These are phyloP conservation scores for Nomada ferruginata DNA, from an alignment of 2,888 invertebrate species.

Conservation along the genomic window DNA sequence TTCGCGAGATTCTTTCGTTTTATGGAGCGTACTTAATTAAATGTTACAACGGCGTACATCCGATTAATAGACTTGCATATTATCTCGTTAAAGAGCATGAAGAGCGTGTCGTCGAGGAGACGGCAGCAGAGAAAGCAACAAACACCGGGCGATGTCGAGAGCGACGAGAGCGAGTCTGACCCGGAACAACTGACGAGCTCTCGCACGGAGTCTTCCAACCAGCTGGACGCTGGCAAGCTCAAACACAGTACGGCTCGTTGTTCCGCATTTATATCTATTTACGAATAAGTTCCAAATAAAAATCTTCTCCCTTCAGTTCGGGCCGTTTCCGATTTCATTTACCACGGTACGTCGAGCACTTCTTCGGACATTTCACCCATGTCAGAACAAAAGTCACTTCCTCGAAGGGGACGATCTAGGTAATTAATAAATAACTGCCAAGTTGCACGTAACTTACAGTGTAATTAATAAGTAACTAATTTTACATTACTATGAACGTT, in stretches of 20 bases:
- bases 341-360: conserved; percentile 91
- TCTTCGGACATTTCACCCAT: conserved; percentile 91
- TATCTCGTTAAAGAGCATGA: conserved; percentile 79
- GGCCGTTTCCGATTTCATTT: conserved; percentile 88
- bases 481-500: not conserved
- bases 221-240: conserved; percentile 88
- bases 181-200: conserved; percentile 90
- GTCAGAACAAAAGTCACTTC: conserved; percentile 91
- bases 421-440: conserved; percentile 76
- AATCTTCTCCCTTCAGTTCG: conserved; percentile 77
- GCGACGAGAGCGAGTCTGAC: conserved; percentile 91
- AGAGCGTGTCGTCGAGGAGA: conserved; percentile 85
- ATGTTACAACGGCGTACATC: not conserved
- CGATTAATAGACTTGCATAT: not conserved
- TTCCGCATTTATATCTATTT: not conserved
- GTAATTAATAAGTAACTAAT: not conserved
- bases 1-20: no score
- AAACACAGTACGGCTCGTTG: conserved; percentile 87
- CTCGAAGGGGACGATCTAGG: conserved; percentile 90
- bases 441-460: no score
- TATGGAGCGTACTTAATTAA: not conserved
- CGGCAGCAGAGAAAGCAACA: conserved; percentile 87
- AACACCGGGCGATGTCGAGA: conserved; percentile 86
- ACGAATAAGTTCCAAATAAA: not conserved
- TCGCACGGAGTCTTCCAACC: conserved; percentile 90